Percentiles rank a stretch among this genome's conserved stretches.
Evolutionary conservation across 2,797 vertebrate genomes (phyloP).

Genomic region (Glyptemys insculpta): DNA sequence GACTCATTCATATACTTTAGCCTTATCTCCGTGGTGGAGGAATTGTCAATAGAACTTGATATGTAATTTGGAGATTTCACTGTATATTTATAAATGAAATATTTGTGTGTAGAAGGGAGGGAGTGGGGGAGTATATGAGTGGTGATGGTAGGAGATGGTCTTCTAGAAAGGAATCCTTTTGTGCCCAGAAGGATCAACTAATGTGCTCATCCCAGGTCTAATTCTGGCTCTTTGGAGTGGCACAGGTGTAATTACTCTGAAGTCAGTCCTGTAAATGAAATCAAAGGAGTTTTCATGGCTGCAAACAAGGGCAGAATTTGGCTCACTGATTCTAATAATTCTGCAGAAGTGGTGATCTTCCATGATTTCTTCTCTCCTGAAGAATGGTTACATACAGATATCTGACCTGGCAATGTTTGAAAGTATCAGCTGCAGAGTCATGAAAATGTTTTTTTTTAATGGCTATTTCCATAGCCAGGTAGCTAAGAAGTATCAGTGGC

Average conservation of each 20-base stretch:
- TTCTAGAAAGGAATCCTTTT: background rate
- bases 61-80: background rate
- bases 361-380: background rate
- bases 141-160: background rate
- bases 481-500: background rate
- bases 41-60: background rate
- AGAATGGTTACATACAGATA: background rate
- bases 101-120: background rate
- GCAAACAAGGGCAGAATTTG: background rate
- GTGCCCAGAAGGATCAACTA: background rate
- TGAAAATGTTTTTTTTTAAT: rapidly evolving
- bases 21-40: background rate
- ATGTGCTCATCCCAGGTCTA: background rate
- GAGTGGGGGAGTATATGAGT: background rate
- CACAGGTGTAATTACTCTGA: background rate
- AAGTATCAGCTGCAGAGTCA: background rate
- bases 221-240: background rate
- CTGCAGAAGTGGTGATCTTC: background rate
- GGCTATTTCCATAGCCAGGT: background rate
- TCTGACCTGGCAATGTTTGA: background rate
- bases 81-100: background rate
- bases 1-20: background rate
- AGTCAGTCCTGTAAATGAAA: background rate
- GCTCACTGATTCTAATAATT: background rate
- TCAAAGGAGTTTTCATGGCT: background rate